A percentile compares a stretch with the other conserved stretches of the same genome.
These are phyloP conservation scores for Cisticola juncidis DNA, from an alignment of 2,113 vertebrate species.

Conservation along the genomic window DNA sequence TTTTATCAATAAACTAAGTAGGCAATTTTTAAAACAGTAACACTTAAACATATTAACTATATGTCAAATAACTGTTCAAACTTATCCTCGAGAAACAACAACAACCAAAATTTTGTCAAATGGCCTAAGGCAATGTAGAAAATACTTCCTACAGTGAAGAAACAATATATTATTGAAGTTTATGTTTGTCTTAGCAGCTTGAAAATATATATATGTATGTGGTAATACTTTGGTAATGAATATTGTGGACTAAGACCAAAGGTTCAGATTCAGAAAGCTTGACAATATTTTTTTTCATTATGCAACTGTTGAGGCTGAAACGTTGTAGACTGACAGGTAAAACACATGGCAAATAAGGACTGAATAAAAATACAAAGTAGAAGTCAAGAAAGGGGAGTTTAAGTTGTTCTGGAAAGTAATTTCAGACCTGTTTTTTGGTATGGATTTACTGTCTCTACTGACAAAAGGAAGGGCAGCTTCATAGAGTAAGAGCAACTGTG, in stretches of 20 bases:
- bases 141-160: background rate
- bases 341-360: background rate
- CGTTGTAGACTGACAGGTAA: background rate
- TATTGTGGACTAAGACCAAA: background rate
- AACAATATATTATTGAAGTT: background rate
- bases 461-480: background rate
- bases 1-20: background rate
- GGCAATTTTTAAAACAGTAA: background rate
- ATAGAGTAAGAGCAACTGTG: background rate
- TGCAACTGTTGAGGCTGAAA: background rate
- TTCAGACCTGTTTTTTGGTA: background rate
- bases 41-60: background rate
- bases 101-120: background rate
- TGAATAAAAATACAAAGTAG: background rate
- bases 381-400: background rate
- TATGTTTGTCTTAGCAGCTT: background rate
- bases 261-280: background rate
- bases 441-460: background rate
- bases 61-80: background rate
- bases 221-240: background rate
- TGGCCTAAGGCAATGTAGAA: background rate
- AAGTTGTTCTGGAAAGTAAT: background rate
- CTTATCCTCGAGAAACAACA: background rate
- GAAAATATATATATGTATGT: background rate
- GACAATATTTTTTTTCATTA: background rate